These are phyloP conservation scores for Adelphocoris suturalis DNA, from an alignment of 2,888 invertebrate species.

Conservation along the genomic window DNA sequence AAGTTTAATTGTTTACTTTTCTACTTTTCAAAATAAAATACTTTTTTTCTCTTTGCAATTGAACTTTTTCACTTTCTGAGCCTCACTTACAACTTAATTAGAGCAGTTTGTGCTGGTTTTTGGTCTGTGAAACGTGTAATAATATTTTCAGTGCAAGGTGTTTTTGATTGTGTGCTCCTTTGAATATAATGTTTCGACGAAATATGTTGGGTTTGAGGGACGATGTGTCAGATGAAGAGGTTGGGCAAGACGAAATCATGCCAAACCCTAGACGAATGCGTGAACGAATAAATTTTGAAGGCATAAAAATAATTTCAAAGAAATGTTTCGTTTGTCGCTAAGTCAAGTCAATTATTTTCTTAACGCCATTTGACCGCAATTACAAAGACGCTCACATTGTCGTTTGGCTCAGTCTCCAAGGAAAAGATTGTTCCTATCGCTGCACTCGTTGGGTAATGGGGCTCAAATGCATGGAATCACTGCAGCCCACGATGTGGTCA, in stretches of 20 bases:
- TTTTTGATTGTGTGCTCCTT: neutral
- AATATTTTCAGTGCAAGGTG: too few species aligned
- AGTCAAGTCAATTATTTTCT: constrained; percentile 6
- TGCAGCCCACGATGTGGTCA: neutral
- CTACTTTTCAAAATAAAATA: too few species aligned
- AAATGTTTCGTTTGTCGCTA: neutral
- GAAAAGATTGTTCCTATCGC: neutral
- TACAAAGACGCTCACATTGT: neutral
- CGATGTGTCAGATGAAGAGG: neutral
- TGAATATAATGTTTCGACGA: neutral
- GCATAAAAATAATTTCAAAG: neutral
- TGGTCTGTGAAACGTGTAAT: too few species aligned
- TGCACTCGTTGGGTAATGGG: neutral
- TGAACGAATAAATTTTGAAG: neutral
- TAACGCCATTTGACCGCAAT: neutral
- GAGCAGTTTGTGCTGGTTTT: too few species aligned
- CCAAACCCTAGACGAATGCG: neutral
- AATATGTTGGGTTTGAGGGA: constrained; percentile 3
- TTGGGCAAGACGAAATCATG: constrained; percentile 10
- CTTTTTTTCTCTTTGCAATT: too few species aligned
- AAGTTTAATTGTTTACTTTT: too few species aligned
- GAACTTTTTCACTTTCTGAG: too few species aligned
- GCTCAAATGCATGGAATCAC: constrained; percentile 5
- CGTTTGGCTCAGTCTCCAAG: neutral
- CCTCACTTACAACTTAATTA: too few species aligned